Percentiles rank a stretch among this genome's conserved stretches.
phyloP scores from a whole-genome alignment of 2,797 vertebrate species.

The Microhierax caerulescens region DNA sequence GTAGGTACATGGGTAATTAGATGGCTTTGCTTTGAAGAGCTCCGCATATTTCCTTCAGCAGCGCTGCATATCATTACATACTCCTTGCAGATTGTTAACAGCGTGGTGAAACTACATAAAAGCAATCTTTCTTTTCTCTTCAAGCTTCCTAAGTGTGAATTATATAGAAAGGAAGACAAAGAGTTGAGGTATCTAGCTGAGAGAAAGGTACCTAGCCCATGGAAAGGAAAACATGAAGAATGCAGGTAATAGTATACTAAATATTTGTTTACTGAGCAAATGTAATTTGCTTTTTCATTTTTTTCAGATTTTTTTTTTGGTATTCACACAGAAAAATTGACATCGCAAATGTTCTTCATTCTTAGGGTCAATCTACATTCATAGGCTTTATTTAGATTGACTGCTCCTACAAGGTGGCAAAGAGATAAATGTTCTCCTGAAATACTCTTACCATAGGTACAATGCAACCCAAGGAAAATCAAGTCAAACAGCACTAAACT shows the following conservation, averaged over 20 bases:
- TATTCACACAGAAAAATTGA: conserved; percentile 3
- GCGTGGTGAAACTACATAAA: background rate
- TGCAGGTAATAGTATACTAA: background rate
- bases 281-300: background rate
- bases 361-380: conserved; percentile 10
- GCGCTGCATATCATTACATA: background rate
- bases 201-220: background rate
- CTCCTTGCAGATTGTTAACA: background rate
- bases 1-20: conserved; percentile 4
- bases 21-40: background rate
- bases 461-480: conserved; percentile 20
- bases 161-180: background rate
- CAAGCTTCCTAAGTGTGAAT: background rate
- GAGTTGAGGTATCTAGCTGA: background rate
- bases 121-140: background rate
- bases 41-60: background rate
- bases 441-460: background rate
- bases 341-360: background rate
- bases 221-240: background rate
- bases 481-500: conserved; percentile 15
- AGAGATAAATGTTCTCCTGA: conserved; percentile 47
- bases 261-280: conserved; percentile 23
- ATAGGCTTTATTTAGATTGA: conserved; percentile 23
- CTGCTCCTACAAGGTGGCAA: background rate
- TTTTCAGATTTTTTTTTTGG: background rate